Evolutionary conservation across 2,113 vertebrate genomes (phyloP).

Genomic region (Nicator chloris): DNA sequence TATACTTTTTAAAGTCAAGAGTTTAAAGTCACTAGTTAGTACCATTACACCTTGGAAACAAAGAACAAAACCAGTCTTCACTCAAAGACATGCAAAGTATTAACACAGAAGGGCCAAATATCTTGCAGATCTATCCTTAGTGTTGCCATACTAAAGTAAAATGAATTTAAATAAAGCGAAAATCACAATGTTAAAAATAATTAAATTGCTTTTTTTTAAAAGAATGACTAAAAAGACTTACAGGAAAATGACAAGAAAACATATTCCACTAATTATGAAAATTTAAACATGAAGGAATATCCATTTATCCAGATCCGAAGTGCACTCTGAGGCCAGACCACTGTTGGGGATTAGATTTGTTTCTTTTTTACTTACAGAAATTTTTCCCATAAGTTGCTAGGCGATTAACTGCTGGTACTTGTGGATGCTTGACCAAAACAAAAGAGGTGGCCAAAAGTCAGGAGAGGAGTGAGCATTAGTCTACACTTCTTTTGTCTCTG

Average conservation of each 20-base stretch:
- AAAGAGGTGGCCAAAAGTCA: too few species aligned
- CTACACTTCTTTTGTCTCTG: too few species aligned
- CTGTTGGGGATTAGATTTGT: too few species aligned
- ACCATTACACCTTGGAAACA: background rate
- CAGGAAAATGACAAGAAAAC: background rate
- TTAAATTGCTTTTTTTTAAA: background rate
- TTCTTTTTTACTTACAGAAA: too few species aligned
- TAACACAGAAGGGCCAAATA: slow-evolving; percentile 34
- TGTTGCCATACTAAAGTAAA: slow-evolving; percentile 33
- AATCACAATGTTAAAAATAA: background rate
- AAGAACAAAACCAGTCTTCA: background rate
- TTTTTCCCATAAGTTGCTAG: too few species aligned
- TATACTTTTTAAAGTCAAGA: background rate
- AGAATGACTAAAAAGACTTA: background rate
- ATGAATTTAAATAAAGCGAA: background rate
- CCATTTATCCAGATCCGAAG: background rate
- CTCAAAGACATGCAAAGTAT: background rate
- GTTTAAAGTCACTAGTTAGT: background rate
- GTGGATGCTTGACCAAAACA: too few species aligned
- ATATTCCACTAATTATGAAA: background rate
- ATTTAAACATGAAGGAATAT: background rate
- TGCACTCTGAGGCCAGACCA: background rate
- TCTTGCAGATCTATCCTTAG: slow-evolving; percentile 57
- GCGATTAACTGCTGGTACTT: too few species aligned
- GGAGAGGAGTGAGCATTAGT: too few species aligned